Conservation (phyloP, 2,888 invertebrate species). For the Cephus rjabovi region DNA sequence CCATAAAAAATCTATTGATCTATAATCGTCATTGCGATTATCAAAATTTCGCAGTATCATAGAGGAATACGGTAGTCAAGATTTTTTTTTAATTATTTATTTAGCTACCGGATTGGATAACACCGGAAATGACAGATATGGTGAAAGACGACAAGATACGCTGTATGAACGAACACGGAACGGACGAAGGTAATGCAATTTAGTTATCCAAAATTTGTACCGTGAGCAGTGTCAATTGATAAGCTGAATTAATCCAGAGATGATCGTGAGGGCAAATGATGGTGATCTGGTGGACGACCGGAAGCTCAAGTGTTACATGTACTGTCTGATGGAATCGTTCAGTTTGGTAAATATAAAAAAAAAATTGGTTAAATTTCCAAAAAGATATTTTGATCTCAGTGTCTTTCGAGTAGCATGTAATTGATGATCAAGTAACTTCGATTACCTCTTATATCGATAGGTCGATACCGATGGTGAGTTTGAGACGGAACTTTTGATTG, state of each 20-base stretch:
- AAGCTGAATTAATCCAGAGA: slow-evolving; percentile 25
- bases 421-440: too few relatives aligned
- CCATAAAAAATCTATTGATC: background rate
- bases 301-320: slow-evolving; percentile 58
- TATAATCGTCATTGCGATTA: background rate
- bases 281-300: slow-evolving; percentile 47
- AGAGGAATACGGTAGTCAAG: background rate
- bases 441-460: slow-evolving; percentile 29
- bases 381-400: background rate
- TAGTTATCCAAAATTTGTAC: background rate
- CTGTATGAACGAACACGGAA: slow-evolving; percentile 59
- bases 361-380: background rate
- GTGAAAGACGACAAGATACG: slow-evolving; percentile 50
- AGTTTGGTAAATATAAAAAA: slow-evolving; percentile 49
- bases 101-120: slow-evolving; percentile 56
- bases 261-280: slow-evolving; percentile 50
- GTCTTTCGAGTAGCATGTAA: too few relatives aligned
- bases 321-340: slow-evolving; percentile 55
- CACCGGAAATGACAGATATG: slow-evolving; percentile 55
- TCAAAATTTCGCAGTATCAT: background rate
- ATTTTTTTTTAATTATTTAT: slow-evolving; percentile 7
- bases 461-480: slow-evolving; percentile 55
- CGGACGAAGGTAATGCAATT: slow-evolving; percentile 50
- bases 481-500: slow-evolving; percentile 53
- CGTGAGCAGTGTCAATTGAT: too few relatives aligned